These are phyloP conservation scores for Acrocephalus arundinaceus DNA, from an alignment of 2,113 vertebrate genomes.

Conservation along the genomic window DNA sequence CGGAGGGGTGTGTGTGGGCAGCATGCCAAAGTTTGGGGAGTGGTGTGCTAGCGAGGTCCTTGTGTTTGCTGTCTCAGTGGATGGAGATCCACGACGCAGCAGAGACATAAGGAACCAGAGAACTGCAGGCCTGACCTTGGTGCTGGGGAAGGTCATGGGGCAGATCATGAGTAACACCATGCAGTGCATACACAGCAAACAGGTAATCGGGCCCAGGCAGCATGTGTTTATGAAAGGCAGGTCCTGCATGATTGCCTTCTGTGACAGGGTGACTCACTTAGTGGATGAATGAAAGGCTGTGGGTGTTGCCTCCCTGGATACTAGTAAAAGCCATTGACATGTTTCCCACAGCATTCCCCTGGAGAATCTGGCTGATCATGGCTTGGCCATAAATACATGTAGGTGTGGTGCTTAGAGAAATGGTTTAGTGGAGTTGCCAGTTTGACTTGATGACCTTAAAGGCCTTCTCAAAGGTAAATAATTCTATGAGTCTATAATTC, in stretches of 20 bases:
- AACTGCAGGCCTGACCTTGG: background rate
- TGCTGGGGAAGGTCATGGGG: background rate
- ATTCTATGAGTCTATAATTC: background rate
- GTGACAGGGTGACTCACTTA: background rate
- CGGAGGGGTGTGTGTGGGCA: background rate
- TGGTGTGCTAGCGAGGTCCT: accelerated
- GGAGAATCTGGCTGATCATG: background rate
- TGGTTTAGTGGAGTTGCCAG: background rate
- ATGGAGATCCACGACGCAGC: background rate
- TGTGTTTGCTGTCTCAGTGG: background rate
- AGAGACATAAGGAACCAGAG: background rate
- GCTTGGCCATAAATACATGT: background rate
- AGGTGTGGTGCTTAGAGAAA: background rate
- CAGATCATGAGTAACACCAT: background rate
- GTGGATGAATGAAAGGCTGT: background rate
- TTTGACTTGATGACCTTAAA: background rate
- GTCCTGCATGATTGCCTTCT: background rate
- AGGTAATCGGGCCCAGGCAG: background rate
- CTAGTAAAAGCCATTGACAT: background rate
- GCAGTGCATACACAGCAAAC: accelerated
- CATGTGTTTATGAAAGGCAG: background rate
- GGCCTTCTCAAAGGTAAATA: background rate
- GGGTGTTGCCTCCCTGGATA: background rate
- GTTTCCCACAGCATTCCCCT: background rate
- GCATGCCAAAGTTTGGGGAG: background rate